Conservation (phyloP, 2,888 invertebrate species). For the Pseudococcus jackbeardsleyi region DNA sequence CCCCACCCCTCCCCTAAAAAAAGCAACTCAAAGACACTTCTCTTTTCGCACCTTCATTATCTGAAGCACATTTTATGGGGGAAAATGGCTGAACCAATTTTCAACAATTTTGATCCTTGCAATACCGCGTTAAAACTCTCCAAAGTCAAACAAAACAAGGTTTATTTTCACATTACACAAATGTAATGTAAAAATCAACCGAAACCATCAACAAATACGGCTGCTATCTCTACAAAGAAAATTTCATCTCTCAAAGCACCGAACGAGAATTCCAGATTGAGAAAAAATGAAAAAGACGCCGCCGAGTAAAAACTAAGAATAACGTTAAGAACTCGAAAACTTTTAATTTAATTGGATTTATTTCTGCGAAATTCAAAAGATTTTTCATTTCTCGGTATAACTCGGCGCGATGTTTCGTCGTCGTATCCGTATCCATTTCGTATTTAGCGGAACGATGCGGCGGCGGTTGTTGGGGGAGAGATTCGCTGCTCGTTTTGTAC, state of each 20-base stretch:
- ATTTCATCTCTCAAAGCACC: background rate
- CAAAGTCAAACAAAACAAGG: too few species aligned
- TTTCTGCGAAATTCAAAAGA: conserved; percentile 8
- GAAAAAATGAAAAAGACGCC: background rate
- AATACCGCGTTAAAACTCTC: too few species aligned
- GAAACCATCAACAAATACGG: too few species aligned
- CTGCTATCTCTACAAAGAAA: background rate
- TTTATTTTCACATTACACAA: too few species aligned
- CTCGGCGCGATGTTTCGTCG: background rate
- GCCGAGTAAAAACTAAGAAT: background rate
- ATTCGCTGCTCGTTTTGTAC: too few species aligned
- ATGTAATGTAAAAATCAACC: too few species aligned
- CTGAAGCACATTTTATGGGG: too few species aligned
- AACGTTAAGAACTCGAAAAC: background rate
- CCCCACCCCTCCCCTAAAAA: too few species aligned
- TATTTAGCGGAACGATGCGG: background rate
- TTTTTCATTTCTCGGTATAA: conserved; percentile 8
- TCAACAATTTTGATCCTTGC: too few species aligned
- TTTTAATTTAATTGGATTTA: conserved; percentile 32
- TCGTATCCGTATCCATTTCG: background rate
- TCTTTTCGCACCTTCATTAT: too few species aligned
- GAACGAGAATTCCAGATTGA: background rate
- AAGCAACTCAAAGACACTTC: too few species aligned
- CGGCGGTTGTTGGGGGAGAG: background rate
- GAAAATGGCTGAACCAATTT: too few species aligned